Evolutionary conservation across 2,113 vertebrate species (phyloP).

Genomic region (Gambusia affinis): DNA sequence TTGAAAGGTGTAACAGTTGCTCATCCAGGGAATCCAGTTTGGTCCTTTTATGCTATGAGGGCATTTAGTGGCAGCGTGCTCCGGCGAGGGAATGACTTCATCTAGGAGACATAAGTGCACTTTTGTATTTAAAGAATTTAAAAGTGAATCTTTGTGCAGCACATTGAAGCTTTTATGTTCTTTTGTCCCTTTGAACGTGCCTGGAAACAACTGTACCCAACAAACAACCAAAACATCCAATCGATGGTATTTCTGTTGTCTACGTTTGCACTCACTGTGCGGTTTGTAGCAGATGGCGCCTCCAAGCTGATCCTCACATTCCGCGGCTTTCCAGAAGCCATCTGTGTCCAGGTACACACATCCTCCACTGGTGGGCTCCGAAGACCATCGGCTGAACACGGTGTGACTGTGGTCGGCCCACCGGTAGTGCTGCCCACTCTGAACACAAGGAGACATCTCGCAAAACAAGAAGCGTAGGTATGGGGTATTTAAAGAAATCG

Average conservation of each 20-base stretch:
- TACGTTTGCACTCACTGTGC: conserved; percentile 75
- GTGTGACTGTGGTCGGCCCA: conserved; percentile 91
- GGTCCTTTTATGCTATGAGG: conserved; percentile 88
- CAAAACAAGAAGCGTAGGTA: not conserved
- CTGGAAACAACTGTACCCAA: not conserved
- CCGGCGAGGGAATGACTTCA: conserved; percentile 69
- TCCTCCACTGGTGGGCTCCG: conserved; percentile 75
- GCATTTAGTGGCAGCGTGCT: conserved; percentile 79
- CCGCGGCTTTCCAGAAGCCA: conserved; percentile 91
- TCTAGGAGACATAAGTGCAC: conserved; percentile 66
- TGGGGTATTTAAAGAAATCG: not conserved
- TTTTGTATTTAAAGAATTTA: not conserved
- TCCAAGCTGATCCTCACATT: conserved; percentile 81
- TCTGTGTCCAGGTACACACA: conserved; percentile 91
- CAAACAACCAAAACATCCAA: not conserved
- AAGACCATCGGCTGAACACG: conserved; percentile 88
- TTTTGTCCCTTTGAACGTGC: not conserved
- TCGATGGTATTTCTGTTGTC: not conserved
- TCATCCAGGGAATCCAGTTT: conserved; percentile 92
- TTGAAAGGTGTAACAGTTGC: conserved; percentile 91
- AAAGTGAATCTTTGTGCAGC: not conserved
- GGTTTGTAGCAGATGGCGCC: conserved; percentile 89
- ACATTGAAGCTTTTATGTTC: not conserved
- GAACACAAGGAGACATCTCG: not conserved
- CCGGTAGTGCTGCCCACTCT: conserved; percentile 88